Base-by-base conservation (phyloP, 2,113 vertebrate genomes). In the Psilopsiagon aurifrons region DNA sequence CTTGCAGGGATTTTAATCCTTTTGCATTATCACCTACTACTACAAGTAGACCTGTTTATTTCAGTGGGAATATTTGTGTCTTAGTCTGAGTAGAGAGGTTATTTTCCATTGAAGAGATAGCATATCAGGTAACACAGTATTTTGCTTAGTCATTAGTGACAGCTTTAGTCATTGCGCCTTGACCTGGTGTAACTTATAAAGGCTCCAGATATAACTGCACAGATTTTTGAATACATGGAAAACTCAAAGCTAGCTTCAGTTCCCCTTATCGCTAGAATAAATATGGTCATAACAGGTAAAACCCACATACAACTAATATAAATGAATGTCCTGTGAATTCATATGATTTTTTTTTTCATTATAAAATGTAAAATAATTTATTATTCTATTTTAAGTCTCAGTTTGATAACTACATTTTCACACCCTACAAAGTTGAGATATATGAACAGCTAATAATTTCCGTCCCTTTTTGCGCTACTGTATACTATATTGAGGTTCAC, bases 401-500 rank as follows among this genome's bases (percentile, higher is more conserved):
- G 6, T 83, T 80, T 73, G 20, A 60, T 68, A 77, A 73, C 27
- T 83, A 20, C 7, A n/a, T 83, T 93, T 88, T 55, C 20, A 49
- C 6, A 4, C 11, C 12, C 24, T 76, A 10, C 10, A 68, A 55
- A 80, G 16, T 14, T 76, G 31, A n/a, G 24, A 52, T 63, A 13
- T 22, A 19, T 52, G 37, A 33, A 52, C 78, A 57, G 10, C 5
- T 67, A 71, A 31, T 35, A 77, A 54, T 77, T 71, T 41, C 31
- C 35, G 27, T 11, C 55, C 13, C 37, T 20, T 80, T 59, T 70
- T 62, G 15, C 31, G 20, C 52, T 63, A 20, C 18, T 59, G 3
- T 59, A 0, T 52, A 10, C 3, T 59, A 0, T 43, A 9, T 16
- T 63, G 57, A 68, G 20, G 37, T 68, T 93, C 37, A 29, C 33